Evolutionary conservation across 2,113 vertebrate species (phyloP).

Genomic region (Todiramphus saurophagus): DNA sequence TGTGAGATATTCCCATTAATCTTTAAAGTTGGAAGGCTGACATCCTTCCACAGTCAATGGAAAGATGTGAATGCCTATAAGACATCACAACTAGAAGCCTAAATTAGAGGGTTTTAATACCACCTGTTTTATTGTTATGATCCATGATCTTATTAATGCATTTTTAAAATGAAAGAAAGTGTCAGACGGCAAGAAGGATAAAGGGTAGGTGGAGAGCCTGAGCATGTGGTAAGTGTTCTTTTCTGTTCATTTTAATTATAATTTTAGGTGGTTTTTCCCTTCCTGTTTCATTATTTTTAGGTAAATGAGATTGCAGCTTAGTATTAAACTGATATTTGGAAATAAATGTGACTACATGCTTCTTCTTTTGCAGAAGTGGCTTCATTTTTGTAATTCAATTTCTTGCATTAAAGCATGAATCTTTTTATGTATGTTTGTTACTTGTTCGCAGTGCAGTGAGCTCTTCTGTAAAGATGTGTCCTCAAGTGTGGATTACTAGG

Average conservation of each 20-base stretch:
- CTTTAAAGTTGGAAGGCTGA: not conserved
- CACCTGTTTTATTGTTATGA: slow-evolving; percentile 30
- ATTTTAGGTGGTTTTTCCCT: not conserved
- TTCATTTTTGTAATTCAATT: not conserved
- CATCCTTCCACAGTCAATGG: not conserved
- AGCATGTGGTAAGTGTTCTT: slow-evolving; percentile 13
- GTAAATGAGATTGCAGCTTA: slow-evolving; percentile 16
- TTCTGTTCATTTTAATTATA: slow-evolving; percentile 20
- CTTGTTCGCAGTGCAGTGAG: not conserved
- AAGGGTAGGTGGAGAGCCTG: slow-evolving; percentile 1
- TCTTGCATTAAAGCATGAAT: not conserved
- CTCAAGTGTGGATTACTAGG: not conserved
- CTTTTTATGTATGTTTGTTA: not conserved
- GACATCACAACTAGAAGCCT: not conserved
- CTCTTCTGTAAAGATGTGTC: not conserved
- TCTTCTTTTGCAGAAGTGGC: not conserved
- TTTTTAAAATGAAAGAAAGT: slow-evolving; percentile 20
- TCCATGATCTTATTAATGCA: not conserved
- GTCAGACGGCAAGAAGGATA: not conserved
- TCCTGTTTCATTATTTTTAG: slow-evolving; percentile 4
- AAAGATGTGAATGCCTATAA: not conserved
- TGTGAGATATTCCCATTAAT: not conserved
- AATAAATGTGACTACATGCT: not conserved
- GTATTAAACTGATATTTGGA: not conserved
- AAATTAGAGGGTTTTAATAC: slow-evolving; percentile 16